Percentiles rank a stretch among this genome's conserved stretches.
These are phyloP conservation scores for Cephus rjabovi DNA, from an alignment of 2,888 invertebrate genomes.

Conservation along the genomic window DNA sequence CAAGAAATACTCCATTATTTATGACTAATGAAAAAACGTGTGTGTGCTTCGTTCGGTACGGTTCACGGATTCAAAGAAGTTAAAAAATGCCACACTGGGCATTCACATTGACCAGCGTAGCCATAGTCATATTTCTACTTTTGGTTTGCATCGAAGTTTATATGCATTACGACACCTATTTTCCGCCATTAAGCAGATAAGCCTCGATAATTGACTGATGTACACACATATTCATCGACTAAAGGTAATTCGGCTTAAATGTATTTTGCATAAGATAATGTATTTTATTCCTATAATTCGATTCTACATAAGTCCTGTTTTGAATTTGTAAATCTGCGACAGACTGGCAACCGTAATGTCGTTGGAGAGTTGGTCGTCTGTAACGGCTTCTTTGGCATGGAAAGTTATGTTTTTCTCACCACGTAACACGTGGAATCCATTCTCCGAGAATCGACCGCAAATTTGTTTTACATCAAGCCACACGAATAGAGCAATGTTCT, in stretches of 20 bases:
- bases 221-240: no score
- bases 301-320: no score
- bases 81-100: no score
- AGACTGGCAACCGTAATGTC: constrained; percentile 20
- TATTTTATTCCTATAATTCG: no score
- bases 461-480: constrained; percentile 73
- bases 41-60: no score
- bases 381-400: constrained; percentile 29
- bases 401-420: constrained; percentile 51
- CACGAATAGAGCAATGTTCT: constrained; percentile 75
- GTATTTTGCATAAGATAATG: no score
- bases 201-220: no score
- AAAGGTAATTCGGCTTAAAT: no score
- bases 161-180: constrained; percentile 53
- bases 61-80: no score
- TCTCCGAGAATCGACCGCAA: constrained; percentile 78
- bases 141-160: constrained; percentile 52
- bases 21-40: no score
- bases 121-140: constrained; percentile 25
- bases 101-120: neutral
- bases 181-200: constrained; percentile 28
- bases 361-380: constrained; percentile 15
- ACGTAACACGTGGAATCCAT: constrained; percentile 75
- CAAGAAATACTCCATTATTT: no score
- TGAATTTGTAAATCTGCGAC: constrained; percentile 41